Evolutionary conservation across 2,113 vertebrate species (phyloP).

Genomic region (Gadus chalcogrammus): DNA sequence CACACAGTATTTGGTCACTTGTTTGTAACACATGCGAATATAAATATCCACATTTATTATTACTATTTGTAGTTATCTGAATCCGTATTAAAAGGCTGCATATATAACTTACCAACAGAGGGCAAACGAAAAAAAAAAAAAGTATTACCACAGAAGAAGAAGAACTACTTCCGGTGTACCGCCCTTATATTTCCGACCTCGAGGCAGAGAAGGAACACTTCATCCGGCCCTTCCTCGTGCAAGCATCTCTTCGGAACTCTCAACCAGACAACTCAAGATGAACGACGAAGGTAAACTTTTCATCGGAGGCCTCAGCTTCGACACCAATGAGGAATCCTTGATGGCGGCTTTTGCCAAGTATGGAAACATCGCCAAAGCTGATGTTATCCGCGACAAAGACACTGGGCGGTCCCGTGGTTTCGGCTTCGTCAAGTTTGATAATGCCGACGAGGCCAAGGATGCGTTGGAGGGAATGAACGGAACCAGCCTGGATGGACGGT

Average conservation of each 20-base stretch:
- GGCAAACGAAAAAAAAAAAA: not conserved
- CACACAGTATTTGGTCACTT: too few relatives aligned
- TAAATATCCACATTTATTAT: too few relatives aligned
- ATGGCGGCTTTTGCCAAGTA: slow-evolving; percentile 93
- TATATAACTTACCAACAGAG: not conserved
- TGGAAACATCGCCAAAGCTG: slow-evolving; percentile 89
- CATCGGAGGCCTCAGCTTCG: slow-evolving; percentile 92
- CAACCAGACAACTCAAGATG: slow-evolving; percentile 65
- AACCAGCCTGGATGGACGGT: slow-evolving; percentile 90
- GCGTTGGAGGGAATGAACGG: slow-evolving; percentile 96
- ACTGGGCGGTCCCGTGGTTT: slow-evolving; percentile 92
- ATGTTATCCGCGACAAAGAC: slow-evolving; percentile 95
- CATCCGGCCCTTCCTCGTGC: too few relatives aligned
- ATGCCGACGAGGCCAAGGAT: slow-evolving; percentile 92
- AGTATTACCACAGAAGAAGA: too few relatives aligned
- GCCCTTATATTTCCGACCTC: too few relatives aligned
- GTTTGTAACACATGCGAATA: too few relatives aligned
- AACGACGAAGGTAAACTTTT: slow-evolving; percentile 95
- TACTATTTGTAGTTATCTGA: too few relatives aligned
- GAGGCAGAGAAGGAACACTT: too few relatives aligned
- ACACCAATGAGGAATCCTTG: slow-evolving; percentile 89
- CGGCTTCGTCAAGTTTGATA: slow-evolving; percentile 96
- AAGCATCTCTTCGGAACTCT: not conserved
- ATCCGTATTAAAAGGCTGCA: not conserved
- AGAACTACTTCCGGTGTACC: too few relatives aligned